Conservation (phyloP, 2,888 invertebrate species). For the Oithona nana region DNA sequence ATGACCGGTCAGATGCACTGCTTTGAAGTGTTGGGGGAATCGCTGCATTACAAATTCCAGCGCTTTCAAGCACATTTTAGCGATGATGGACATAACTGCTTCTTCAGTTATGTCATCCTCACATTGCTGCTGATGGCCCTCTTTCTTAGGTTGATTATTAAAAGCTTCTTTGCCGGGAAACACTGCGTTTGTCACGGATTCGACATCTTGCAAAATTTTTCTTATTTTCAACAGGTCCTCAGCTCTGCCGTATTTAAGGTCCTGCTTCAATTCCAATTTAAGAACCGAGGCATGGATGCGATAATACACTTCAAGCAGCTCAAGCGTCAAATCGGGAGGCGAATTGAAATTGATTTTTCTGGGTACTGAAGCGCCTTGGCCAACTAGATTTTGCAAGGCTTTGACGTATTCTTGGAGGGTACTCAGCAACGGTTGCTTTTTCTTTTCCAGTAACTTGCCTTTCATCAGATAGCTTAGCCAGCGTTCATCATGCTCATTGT, state of each 20-base stretch:
- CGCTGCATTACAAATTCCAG: constrained; percentile 63
- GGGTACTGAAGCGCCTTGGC: constrained; percentile 64
- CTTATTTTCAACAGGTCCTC: not conserved
- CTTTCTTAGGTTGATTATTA: not conserved
- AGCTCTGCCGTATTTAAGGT: not conserved
- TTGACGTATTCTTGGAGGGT: constrained; percentile 56
- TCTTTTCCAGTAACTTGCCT: constrained; percentile 83
- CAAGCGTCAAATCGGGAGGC: constrained; percentile 62
- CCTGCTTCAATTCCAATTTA: constrained; percentile 31
- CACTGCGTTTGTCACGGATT: not conserved
- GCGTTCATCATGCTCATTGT: constrained; percentile 51
- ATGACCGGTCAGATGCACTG: constrained; percentile 65
- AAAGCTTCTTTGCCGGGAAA: not conserved
- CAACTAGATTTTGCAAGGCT: constrained; percentile 54
- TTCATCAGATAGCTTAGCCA: constrained; percentile 89
- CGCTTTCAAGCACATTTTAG: constrained; percentile 43
- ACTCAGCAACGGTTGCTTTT: constrained; percentile 46
- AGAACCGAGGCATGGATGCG: constrained; percentile 72
- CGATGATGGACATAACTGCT: constrained; percentile 35
- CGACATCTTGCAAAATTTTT: not conserved
- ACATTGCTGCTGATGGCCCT: not conserved
- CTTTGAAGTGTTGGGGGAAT: constrained; percentile 81
- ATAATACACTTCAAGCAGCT: constrained; percentile 54
- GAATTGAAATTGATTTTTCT: constrained; percentile 63
- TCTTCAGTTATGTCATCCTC: not conserved